Conservation (phyloP, 2,888 invertebrate genomes). For the Phragmatobia fuliginosa region DNA sequence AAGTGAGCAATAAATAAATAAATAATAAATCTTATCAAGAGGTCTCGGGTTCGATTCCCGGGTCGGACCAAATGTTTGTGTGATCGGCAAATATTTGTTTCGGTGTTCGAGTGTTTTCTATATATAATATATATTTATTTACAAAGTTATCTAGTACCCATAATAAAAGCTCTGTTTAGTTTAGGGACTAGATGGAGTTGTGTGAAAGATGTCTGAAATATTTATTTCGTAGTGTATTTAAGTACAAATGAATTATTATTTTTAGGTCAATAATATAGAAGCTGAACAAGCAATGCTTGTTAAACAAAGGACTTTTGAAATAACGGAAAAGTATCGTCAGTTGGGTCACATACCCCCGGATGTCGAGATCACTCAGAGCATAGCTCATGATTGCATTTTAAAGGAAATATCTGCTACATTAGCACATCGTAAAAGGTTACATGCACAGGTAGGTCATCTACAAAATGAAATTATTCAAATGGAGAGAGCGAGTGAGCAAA, state of each 20-base stretch:
- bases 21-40: too few species aligned
- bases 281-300: constrained; percentile 91
- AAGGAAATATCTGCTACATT: constrained; percentile 95
- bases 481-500: constrained; percentile 90
- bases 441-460: constrained; percentile 91
- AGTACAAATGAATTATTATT: constrained; percentile 23
- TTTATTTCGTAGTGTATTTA: neutral
- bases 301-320: constrained; percentile 90
- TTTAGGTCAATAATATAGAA: constrained; percentile 89
- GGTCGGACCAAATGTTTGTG: too few species aligned
- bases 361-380: constrained; percentile 88
- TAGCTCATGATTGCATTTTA: constrained; percentile 93
- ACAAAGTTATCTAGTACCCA: too few species aligned
- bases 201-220: too few species aligned
- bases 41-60: too few species aligned
- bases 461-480: constrained; percentile 92
- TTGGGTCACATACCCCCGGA: constrained; percentile 85
- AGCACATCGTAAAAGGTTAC: constrained; percentile 93
- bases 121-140: too few species aligned
- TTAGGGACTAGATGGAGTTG: too few species aligned
- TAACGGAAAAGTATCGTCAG: constrained; percentile 90
- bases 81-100: too few species aligned
- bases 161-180: too few species aligned
- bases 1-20: too few species aligned
- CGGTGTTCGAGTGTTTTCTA: too few species aligned